Base-by-base conservation (phyloP, 2,797 vertebrate genomes). In the Eulemur mongoz region DNA sequence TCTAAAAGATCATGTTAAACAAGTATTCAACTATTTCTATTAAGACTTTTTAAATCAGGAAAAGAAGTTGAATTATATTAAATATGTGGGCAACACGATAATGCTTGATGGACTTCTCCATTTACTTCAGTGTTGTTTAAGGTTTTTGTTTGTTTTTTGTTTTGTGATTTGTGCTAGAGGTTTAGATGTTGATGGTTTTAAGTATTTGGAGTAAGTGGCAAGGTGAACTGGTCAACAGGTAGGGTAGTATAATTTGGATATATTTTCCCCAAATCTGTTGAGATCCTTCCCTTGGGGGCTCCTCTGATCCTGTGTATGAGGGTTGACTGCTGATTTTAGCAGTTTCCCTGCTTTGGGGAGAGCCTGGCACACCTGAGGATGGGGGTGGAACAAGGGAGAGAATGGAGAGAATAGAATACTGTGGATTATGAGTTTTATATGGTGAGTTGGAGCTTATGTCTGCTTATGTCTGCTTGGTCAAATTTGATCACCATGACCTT, bases 381-480 rank as follows among this genome's bases (percentile, higher is more conserved):
- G 83, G 61, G 5, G 23, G 32, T 13, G 3, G 54, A 13, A 72
- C 4, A 40, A 63, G 22, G 57, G 25, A n/a, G 18, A 83, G 20
- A 87, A 52, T 73, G 48, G 50, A 52, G 18, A 52, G 50, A 52
- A 54, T 54, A 54, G 52, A 54, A 22, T 54, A 70, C n/a, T 87
- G 48, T 94, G 79, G 43, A 72, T 81, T 89, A 65, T 96, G 79
- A 81, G 15, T 78, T 91, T 88, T 80, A 11, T 93, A 7, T 89
- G 40, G 15, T 85, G 59, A 96, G 45, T 91, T 84, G 95, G 59
- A 57, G 30, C 18, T 80, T 89, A 48, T 85, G 79, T 85, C 43
- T 89, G 83, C 88, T 43, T 95, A 48, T 84, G 79, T 84, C 43
- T 88, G 83, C 88, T 50, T 95, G 92, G 69, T 96, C 82, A 89